Evolutionary conservation across 1,140 invertebrate genomes (phyloP).

Genomic region (Solenopsis invicta): DNA sequence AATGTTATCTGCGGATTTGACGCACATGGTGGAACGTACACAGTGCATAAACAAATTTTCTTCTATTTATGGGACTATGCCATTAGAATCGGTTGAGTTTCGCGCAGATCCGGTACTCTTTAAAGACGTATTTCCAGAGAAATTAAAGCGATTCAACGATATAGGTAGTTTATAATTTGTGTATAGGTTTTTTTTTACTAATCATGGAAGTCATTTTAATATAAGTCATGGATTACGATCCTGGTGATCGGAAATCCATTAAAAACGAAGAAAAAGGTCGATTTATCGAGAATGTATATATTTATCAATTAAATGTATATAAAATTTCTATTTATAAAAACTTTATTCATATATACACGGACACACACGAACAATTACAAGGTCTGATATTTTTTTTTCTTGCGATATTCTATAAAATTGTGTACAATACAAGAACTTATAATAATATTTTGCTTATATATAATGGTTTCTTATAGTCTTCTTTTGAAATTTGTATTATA

Average conservation of each 20-base stretch:
- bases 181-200: neutral
- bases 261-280: neutral
- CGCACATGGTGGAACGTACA: slow-evolving; percentile 97
- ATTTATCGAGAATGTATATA: slow-evolving; percentile 6
- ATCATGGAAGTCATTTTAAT: neutral
- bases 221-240: neutral
- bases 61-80: slow-evolving; percentile 95
- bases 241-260: neutral
- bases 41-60: slow-evolving; percentile 97
- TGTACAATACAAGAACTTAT: neutral
- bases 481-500: neutral
- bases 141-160: slow-evolving; percentile 96
- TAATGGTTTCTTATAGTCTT: neutral
- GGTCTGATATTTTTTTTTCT: neutral
- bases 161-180: slow-evolving; percentile 93
- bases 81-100: slow-evolving; percentile 96
- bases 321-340: neutral
- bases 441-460: neutral
- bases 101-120: slow-evolving; percentile 98
- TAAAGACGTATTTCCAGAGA: slow-evolving; percentile 95
- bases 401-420: neutral
- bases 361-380: neutral
- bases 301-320: slow-evolving; percentile 8
- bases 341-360: neutral
- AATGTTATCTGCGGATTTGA: slow-evolving; percentile 96